A percentile compares a stretch with the other conserved stretches of the same genome.
phyloP scores from a whole-genome alignment of 2,888 invertebrate genomes.

The Pandemis heparana region DNA sequence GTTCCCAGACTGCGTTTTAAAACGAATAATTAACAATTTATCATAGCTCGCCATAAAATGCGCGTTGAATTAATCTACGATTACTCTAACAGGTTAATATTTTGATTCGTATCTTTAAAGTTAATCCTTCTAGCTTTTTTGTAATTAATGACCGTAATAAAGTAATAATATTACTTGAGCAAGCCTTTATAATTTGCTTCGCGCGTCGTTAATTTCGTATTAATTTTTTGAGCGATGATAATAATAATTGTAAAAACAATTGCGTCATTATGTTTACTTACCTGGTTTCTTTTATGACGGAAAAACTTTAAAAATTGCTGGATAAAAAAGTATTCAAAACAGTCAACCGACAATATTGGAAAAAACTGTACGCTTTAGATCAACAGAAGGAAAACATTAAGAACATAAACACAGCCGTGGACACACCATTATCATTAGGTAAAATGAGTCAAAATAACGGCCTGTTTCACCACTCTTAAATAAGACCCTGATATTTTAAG shows the following conservation, averaged over 20 bases:
- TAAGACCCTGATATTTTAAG: too few species aligned
- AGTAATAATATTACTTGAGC: constrained; percentile 15
- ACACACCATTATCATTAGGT: too few species aligned
- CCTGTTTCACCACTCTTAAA: too few species aligned
- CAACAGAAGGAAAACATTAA: too few species aligned
- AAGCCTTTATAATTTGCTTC: constrained; percentile 31
- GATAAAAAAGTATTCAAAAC: too few species aligned
- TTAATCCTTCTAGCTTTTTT: constrained; percentile 18
- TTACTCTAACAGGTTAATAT: constrained; percentile 34
- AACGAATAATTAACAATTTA: constrained; percentile 44
- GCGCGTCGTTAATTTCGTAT: constrained; percentile 33
- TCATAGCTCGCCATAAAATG: constrained; percentile 39
- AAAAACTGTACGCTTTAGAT: too few species aligned
- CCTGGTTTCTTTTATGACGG: neutral
- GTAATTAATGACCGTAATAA: constrained; percentile 21
- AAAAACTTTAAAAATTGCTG: too few species aligned
- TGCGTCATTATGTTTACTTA: neutral
- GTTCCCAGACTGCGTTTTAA: constrained; percentile 39
- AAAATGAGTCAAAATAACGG: too few species aligned
- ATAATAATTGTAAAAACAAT: neutral
- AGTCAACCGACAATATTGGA: too few species aligned
- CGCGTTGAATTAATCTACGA: constrained; percentile 35
- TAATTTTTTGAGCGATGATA: constrained; percentile 22
- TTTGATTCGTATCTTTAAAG: constrained; percentile 32
- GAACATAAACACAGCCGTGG: too few species aligned